These are phyloP conservation scores for Eumerus sabulonum DNA, from an alignment of 2,888 invertebrate species.

Conservation along the genomic window DNA sequence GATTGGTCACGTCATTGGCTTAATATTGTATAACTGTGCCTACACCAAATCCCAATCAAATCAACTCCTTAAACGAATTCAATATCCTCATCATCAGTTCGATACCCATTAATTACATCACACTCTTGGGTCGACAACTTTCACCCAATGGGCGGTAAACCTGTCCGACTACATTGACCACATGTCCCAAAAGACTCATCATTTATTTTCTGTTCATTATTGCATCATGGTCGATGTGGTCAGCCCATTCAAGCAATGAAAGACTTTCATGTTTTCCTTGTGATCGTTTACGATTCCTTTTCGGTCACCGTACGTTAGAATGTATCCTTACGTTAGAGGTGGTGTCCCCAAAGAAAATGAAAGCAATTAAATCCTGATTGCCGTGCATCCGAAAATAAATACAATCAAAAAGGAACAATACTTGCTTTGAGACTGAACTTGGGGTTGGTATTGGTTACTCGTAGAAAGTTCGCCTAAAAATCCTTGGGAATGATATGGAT, in stretches of 20 bases:
- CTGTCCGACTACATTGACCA: constrained; percentile 17
- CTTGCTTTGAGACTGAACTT: no score
- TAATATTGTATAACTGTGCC: no score
- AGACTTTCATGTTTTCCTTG: constrained; percentile 49
- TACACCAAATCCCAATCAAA: constrained; percentile 46
- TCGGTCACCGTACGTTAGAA: constrained; percentile 4
- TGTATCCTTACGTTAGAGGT: constrained; percentile 12
- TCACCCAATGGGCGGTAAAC: constrained; percentile 18
- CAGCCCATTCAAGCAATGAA: constrained; percentile 17
- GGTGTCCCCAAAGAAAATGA: constrained; percentile 70
- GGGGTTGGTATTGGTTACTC: no score
- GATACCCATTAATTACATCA: constrained; percentile 41
- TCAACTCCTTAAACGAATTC: constrained; percentile 47
- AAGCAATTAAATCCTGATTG: constrained; percentile 78
- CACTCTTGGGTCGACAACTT: constrained; percentile 28
- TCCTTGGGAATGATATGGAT: no score
- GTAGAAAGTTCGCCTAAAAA: no score
- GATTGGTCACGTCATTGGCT: no score
- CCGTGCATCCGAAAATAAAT: constrained; percentile 68
- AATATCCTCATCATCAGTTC: constrained; percentile 33
- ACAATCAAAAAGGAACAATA: neutral
- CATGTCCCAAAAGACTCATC: constrained; percentile 61
- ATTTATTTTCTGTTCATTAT: constrained; percentile 67
- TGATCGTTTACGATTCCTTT: constrained; percentile 40
- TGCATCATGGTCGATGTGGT: constrained; percentile 55